Evolutionary conservation across 2,113 vertebrate genomes (phyloP).

Genomic region (Canis aureus): DNA sequence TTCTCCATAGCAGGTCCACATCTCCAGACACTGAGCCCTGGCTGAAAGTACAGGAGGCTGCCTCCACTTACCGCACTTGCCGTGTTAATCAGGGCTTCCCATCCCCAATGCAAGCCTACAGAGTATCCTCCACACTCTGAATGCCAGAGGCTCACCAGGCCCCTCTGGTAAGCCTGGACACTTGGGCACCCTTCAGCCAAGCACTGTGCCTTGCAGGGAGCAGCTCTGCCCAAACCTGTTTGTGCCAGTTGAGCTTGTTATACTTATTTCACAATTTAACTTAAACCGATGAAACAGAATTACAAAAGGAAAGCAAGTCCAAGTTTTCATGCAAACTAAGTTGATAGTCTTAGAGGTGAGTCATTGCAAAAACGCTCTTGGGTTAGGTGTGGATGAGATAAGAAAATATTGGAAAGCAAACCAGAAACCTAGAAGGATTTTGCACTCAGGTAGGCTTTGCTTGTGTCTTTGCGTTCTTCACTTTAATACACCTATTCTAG

Average conservation of each 20-base stretch:
- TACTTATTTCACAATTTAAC: not conserved
- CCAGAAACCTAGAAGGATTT: conserved; percentile 41
- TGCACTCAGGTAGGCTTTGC: not conserved
- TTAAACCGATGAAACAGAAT: not conserved
- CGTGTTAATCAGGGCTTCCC: not conserved
- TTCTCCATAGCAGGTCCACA: not conserved
- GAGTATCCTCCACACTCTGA: not conserved
- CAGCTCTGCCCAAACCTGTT: not conserved
- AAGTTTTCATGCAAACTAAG: conserved; percentile 34
- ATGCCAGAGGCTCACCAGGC: not conserved
- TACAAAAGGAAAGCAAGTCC: not conserved
- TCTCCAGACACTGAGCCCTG: not conserved
- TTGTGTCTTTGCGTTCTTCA: conserved; percentile 27
- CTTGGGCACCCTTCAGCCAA: not conserved
- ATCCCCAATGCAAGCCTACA: not conserved
- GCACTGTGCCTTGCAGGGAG: not conserved
- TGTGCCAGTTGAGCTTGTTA: not conserved
- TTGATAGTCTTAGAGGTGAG: not conserved
- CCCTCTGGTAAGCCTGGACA: not conserved
- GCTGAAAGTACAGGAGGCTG: not conserved
- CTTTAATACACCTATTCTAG: not conserved
- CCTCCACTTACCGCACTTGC: not conserved
- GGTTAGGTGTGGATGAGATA: not conserved
- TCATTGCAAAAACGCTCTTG: not conserved
- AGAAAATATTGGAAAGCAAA: conserved; percentile 46